Conservation (phyloP, 2,797 vertebrate genomes). For the Manis javanica region DNA sequence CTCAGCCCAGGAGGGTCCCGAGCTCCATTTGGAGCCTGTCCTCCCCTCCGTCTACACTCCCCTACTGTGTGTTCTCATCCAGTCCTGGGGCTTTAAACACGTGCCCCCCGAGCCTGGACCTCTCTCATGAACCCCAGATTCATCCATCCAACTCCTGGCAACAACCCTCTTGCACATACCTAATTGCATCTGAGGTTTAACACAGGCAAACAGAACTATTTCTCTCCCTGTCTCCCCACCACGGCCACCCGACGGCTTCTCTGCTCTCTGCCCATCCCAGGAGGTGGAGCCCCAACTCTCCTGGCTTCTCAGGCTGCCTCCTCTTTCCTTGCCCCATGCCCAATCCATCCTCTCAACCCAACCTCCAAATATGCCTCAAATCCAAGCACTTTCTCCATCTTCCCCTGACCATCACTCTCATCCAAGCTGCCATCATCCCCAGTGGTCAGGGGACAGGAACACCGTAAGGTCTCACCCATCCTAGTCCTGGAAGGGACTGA, state of each 20-base stretch:
- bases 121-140: neutral
- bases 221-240: neutral
- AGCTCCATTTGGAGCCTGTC: neutral
- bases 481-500: neutral
- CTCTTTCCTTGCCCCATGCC: neutral
- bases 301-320: neutral
- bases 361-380: neutral
- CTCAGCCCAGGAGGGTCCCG: neutral
- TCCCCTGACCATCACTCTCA: neutral
- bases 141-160: neutral
- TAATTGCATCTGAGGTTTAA: neutral
- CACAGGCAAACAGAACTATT: neutral
- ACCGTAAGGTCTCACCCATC: fast-evolving
- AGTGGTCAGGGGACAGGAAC: neutral
- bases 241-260: neutral
- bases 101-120: no score
- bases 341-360: neutral
- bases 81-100: neutral
- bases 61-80: neutral
- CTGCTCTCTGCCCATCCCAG: neutral
- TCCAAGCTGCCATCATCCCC: neutral
- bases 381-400: no score
- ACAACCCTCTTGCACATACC: neutral
- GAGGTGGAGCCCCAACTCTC: fast-evolving
- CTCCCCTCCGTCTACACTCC: no score